These are phyloP conservation scores for Sycobia sp. DNA, from an alignment of 1,140 invertebrate genomes.

Conservation along the genomic window DNA sequence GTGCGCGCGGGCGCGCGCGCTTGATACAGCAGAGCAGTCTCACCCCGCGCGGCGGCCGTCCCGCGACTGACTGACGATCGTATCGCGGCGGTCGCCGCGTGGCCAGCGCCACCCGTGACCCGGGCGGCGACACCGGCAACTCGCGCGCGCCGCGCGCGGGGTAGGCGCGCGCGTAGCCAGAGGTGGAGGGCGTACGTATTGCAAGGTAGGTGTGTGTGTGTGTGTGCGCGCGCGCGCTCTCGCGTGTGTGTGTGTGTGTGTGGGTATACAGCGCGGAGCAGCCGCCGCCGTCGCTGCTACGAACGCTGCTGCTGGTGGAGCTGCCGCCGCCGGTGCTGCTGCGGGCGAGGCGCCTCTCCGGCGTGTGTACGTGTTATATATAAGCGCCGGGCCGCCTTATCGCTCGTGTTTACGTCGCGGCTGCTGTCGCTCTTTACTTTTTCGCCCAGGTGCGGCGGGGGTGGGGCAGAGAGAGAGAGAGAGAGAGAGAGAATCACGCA, in stretches of 20 bases:
- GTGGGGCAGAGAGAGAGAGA: no score
- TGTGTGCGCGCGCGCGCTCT: no score
- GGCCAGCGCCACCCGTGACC: slow-evolving; percentile 56
- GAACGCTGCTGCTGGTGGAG: no score
- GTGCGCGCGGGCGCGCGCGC: not conserved
- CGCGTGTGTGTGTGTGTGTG: no score
- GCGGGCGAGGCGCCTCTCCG: no score
- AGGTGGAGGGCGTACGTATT: no score
- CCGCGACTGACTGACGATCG: slow-evolving; percentile 58
- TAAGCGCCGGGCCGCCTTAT: not conserved
- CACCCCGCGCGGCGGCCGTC: slow-evolving; percentile 54
- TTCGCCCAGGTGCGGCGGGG: no score
- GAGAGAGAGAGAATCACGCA: no score
- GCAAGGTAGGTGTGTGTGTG: slow-evolving; percentile 36
- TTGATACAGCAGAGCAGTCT: slow-evolving; percentile 39
- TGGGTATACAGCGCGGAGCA: slow-evolving; percentile 23
- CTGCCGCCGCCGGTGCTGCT: no score
- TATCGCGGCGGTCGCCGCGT: slow-evolving; percentile 41
- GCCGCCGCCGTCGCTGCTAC: no score
- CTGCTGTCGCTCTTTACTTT: not conserved
- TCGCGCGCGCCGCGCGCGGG: slow-evolving; percentile 32
- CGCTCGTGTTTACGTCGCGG: not conserved
- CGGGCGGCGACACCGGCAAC: slow-evolving; percentile 56
- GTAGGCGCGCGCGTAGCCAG: no score
- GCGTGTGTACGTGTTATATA: slow-evolving; percentile 1